These are phyloP conservation scores for Melospiza georgiana DNA, from an alignment of 2,113 vertebrate species.

Conservation along the genomic window DNA sequence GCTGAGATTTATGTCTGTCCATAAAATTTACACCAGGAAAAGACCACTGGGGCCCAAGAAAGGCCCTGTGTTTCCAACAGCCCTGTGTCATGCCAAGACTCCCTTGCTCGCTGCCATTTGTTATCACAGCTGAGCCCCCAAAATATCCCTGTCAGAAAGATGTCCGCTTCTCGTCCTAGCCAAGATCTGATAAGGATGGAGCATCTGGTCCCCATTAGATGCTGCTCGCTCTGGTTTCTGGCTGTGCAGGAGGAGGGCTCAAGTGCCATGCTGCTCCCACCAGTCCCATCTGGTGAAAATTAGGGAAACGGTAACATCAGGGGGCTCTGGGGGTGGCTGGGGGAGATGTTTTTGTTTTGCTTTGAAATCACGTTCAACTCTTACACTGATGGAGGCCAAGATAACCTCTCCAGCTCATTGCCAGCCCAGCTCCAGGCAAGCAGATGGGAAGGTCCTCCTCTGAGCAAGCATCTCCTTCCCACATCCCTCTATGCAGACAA, in stretches of 20 bases:
- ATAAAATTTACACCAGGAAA: background rate
- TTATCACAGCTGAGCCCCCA: slow-evolving; percentile 70
- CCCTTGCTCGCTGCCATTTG: slow-evolving; percentile 42
- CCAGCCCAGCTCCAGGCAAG: background rate
- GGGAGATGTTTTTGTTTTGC: slow-evolving; percentile 57
- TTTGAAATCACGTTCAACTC: slow-evolving; percentile 62
- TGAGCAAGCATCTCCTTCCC: background rate
- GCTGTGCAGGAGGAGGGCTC: background rate
- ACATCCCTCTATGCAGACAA: background rate
- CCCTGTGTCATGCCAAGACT: slow-evolving; percentile 23
- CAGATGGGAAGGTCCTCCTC: background rate
- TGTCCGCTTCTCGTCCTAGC: slow-evolving; percentile 39
- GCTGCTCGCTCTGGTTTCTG: slow-evolving; percentile 17
- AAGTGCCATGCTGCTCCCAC: background rate
- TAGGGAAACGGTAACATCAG: slow-evolving; percentile 57
- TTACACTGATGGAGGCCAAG: slow-evolving; percentile 51
- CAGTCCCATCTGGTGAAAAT: slow-evolving; percentile 66
- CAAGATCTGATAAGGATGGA: slow-evolving; percentile 65
- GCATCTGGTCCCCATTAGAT: slow-evolving; percentile 70
- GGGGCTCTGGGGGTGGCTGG: background rate
- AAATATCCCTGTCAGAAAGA: slow-evolving; percentile 65
- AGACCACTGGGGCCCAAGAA: background rate
- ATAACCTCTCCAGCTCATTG: slow-evolving; percentile 14
- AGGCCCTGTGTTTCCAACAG: background rate
- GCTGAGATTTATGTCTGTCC: background rate